A percentile compares a stretch with the other conserved stretches of the same genome.
Evolutionary conservation across 2,888 invertebrate species (phyloP).

Genomic region (Himalopsyche kuldschensis): DNA sequence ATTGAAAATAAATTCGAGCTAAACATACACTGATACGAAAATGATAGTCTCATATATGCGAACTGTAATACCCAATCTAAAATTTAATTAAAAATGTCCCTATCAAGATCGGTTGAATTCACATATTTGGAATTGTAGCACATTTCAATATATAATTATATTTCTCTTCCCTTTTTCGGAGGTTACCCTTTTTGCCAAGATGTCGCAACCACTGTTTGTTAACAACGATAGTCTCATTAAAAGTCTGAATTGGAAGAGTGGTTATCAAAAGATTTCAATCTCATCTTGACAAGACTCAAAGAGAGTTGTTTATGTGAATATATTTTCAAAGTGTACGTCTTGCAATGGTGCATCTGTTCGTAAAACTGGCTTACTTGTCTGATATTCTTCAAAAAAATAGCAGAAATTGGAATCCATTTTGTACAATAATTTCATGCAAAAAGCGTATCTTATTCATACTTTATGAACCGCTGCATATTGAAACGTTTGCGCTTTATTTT

Average conservation of each 20-base stretch:
- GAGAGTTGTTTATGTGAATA: not conserved
- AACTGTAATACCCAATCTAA: too few species aligned
- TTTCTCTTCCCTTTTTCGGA: not conserved
- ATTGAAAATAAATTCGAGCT: too few species aligned
- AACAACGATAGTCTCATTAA: not conserved
- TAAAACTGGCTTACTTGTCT: not conserved
- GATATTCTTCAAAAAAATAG: too few species aligned
- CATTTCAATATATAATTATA: not conserved
- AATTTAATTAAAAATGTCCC: not conserved
- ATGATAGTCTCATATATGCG: too few species aligned
- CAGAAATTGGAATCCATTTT: too few species aligned
- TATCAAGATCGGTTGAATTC: not conserved
- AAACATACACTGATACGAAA: too few species aligned
- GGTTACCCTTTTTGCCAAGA: not conserved
- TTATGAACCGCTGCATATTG: too few species aligned
- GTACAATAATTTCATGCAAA: too few species aligned
- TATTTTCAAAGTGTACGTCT: not conserved
- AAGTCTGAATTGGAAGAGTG: not conserved
- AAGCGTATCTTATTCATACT: too few species aligned
- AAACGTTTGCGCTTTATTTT: too few species aligned
- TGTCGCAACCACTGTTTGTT: not conserved
- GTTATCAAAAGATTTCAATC: not conserved
- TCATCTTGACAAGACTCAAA: not conserved
- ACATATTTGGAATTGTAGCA: not conserved
- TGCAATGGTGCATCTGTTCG: not conserved